Conservation (phyloP, 2,888 invertebrate species). For the Drosophila kambysellisi region DNA sequence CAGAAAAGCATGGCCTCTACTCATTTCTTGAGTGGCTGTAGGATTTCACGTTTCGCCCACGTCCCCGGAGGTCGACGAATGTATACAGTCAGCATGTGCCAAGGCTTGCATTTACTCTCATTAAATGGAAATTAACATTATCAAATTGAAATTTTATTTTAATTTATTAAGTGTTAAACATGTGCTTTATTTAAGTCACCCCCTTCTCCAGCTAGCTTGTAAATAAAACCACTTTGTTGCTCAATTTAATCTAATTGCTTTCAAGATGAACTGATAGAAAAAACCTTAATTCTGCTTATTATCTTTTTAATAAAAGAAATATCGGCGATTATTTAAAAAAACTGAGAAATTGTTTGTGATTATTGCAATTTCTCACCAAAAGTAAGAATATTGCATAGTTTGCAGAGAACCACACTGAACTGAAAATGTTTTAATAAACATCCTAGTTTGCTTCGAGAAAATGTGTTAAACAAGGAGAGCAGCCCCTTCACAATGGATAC, state of each 20-base stretch:
- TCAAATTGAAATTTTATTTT: conserved; percentile 51
- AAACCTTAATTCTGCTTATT: no score
- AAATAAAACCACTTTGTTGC: not conserved
- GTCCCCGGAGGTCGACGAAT: conserved; percentile 63
- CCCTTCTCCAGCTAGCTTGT: not conserved
- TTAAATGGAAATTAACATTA: conserved; percentile 38
- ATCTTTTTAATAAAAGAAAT: not conserved
- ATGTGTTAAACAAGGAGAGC: conserved; percentile 5
- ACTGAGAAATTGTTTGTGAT: not conserved
- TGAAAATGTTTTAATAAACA: not conserved
- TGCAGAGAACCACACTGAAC: not conserved
- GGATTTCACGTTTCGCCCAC: conserved; percentile 28
- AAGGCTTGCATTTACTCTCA: conserved; percentile 38
- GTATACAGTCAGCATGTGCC: conserved; percentile 37
- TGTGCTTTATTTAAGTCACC: not conserved
- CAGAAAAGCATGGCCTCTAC: conserved; percentile 36
- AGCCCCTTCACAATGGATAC: conserved; percentile 58
- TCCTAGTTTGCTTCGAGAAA: conserved; percentile 2
- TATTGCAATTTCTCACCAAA: not conserved
- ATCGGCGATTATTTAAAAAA: not conserved
- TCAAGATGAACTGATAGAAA: not conserved
- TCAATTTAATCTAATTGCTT: not conserved
- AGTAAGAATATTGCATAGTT: conserved; percentile 1
- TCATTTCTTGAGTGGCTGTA: conserved; percentile 45
- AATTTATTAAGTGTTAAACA: conserved; percentile 29